Conservation (phyloP, 1,140 invertebrate genomes). For the Plectrocnemia conspersa region DNA sequence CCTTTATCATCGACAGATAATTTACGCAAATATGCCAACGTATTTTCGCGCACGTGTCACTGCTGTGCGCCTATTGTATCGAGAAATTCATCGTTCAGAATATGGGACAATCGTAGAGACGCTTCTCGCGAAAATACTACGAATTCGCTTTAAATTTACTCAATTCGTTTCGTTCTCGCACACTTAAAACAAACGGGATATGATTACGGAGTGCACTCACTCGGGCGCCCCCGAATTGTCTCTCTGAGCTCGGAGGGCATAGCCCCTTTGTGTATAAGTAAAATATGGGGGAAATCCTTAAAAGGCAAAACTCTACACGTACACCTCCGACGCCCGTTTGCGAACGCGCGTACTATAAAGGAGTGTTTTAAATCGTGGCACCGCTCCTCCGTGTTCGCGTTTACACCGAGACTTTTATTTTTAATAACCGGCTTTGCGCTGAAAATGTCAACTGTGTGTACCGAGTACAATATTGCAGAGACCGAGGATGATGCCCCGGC, state of each 20-base stretch:
- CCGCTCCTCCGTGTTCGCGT: slow-evolving; percentile 5
- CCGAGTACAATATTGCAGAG: neutral
- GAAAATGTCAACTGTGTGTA: slow-evolving; percentile 4
- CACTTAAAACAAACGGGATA: neutral
- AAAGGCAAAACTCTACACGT: slow-evolving; percentile 1
- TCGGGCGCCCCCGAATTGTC: slow-evolving; percentile 2
- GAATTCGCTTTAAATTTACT: neutral
- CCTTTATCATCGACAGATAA: no score
- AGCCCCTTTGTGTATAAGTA: neutral
- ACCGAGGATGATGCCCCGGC: neutral
- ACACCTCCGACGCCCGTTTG: neutral
- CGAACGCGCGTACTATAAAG: neutral
- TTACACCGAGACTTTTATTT: slow-evolving; percentile 7
- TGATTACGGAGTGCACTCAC: neutral
- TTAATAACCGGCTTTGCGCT: slow-evolving; percentile 2
- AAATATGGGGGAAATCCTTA: slow-evolving; percentile 7
- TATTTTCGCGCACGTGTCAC: no score
- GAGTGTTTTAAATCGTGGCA: slow-evolving; percentile 4
- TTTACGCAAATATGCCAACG: no score
- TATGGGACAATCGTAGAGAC: no score
- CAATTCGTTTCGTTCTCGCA: neutral
- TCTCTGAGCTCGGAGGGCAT: neutral
- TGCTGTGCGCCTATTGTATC: no score
- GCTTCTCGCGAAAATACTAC: neutral
- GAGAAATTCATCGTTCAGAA: no score